phyloP scores from a whole-genome alignment of 2,888 invertebrate species.

The Anthoptus insignis region DNA sequence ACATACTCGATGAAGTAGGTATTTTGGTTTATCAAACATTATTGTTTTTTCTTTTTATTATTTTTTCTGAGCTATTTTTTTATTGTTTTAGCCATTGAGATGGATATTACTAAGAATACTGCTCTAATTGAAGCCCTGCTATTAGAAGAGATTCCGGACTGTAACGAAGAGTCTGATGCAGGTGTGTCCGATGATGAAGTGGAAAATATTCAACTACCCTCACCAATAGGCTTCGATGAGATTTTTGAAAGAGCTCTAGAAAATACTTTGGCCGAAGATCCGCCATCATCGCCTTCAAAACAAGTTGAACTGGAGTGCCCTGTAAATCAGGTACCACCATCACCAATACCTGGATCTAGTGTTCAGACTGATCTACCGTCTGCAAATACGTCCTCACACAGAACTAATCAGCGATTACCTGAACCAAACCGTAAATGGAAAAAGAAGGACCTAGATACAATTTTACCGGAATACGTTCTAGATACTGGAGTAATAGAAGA shows the following conservation, averaged over 20 bases:
- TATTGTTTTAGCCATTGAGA: constrained; percentile 42
- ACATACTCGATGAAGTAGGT: constrained; percentile 14
- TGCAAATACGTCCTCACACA: constrained; percentile 45
- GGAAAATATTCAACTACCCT: constrained; percentile 49
- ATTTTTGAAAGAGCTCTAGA: constrained; percentile 49
- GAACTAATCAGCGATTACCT: constrained; percentile 45
- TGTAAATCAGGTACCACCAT: constrained; percentile 49
- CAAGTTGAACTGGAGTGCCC: constrained; percentile 45
- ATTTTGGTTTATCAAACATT: constrained; percentile 37
- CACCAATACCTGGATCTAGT: constrained; percentile 47
- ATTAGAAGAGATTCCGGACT: constrained; percentile 49
- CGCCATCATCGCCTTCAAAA: constrained; percentile 43
- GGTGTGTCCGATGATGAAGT: constrained; percentile 48
- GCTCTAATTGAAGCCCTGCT: constrained; percentile 49
- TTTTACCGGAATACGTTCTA: constrained; percentile 46
- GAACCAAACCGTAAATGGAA: constrained; percentile 49
- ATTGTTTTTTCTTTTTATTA: constrained; percentile 37
- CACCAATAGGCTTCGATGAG: constrained; percentile 48
- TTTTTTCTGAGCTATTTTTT: constrained; percentile 40
- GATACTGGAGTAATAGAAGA: constrained; percentile 47
- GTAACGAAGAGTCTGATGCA: constrained; percentile 48
- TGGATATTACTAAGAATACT: constrained; percentile 46
- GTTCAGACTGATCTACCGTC: constrained; percentile 46
- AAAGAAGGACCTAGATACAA: constrained; percentile 45
- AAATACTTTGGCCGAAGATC: constrained; percentile 43